These are phyloP conservation scores for Choreutis nemorana DNA, from an alignment of 2,888 invertebrate genomes.

Conservation along the genomic window DNA sequence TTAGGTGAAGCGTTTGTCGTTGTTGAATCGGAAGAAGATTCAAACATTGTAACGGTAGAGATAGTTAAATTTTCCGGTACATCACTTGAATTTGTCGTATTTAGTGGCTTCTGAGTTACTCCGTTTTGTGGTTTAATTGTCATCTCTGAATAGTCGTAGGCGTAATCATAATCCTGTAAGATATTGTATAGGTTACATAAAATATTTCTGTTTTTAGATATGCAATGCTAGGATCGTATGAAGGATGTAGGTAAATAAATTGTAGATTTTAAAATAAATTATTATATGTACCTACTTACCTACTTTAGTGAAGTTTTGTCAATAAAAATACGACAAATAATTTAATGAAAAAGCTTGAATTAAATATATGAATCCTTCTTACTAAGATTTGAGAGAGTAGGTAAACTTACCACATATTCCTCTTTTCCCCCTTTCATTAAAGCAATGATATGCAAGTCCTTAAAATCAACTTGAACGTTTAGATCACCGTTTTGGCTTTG, in stretches of 20 bases:
- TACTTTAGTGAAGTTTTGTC: background rate
- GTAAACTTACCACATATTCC: conserved; percentile 67
- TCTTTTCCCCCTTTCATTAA: conserved; percentile 68
- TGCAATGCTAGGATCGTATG: too few relatives aligned
- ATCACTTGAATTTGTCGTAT: conserved; percentile 21
- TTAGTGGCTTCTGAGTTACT: conserved; percentile 47
- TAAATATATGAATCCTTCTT: background rate
- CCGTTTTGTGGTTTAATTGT: conserved; percentile 70
- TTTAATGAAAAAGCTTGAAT: background rate
- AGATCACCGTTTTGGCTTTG: conserved; percentile 81
- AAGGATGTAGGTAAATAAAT: too few relatives aligned
- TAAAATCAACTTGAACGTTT: conserved; percentile 81
- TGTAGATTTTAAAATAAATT: too few relatives aligned
- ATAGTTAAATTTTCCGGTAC: conserved; percentile 21
- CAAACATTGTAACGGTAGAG: conserved; percentile 12
- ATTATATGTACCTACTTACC: background rate
- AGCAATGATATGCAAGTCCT: conserved; percentile 79
- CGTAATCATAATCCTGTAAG: conserved; percentile 76
- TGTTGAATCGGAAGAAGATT: conserved; percentile 15
- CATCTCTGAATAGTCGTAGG: conserved; percentile 76
- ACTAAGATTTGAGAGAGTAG: background rate
- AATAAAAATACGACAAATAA: background rate
- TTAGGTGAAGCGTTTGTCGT: conserved; percentile 13
- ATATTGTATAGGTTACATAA: background rate
- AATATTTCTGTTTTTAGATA: too few relatives aligned